Conservation (phyloP, 1,140 invertebrate species). For the Subanguina moxae region DNA sequence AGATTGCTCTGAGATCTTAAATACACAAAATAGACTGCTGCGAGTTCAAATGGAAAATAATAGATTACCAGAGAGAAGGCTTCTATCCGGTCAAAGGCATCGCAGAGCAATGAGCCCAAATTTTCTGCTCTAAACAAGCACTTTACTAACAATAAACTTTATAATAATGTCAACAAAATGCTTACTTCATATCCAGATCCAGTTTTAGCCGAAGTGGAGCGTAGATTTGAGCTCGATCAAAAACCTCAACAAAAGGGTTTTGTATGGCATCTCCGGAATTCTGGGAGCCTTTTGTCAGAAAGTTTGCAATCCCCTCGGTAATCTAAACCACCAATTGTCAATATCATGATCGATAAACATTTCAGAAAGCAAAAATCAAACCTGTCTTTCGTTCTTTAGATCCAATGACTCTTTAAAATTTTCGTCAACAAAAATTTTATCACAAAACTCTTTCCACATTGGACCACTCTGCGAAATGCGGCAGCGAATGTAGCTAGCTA, state of each 20-base stretch:
- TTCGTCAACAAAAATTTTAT: too few relatives aligned
- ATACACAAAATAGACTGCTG: not conserved
- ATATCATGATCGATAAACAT: too few relatives aligned
- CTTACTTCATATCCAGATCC: constrained; percentile 9
- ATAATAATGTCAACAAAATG: not conserved
- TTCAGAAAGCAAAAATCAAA: too few relatives aligned
- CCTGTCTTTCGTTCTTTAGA: too few relatives aligned
- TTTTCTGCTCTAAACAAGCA: constrained; percentile 22
- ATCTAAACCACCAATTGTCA: too few relatives aligned
- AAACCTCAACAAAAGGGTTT: not conserved
- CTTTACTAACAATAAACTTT: not conserved
- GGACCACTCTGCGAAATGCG: constrained; percentile 15
- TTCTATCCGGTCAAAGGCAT: constrained; percentile 27
- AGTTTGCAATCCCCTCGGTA: too few relatives aligned
- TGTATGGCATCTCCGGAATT: not conserved
- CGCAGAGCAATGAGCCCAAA: constrained; percentile 18
- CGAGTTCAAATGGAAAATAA: not conserved
- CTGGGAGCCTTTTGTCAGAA: not conserved
- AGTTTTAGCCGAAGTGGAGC: constrained; percentile 16
- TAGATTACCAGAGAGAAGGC: constrained; percentile 17
- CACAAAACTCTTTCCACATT: constrained; percentile 22
- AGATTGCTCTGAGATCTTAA: not conserved
- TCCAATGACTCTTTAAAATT: too few relatives aligned
- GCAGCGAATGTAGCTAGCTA: constrained; percentile 1
- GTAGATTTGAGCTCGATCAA: not conserved